These are phyloP conservation scores for Trissolcus basalis DNA, from an alignment of 1,140 invertebrate species.

Conservation along the genomic window DNA sequence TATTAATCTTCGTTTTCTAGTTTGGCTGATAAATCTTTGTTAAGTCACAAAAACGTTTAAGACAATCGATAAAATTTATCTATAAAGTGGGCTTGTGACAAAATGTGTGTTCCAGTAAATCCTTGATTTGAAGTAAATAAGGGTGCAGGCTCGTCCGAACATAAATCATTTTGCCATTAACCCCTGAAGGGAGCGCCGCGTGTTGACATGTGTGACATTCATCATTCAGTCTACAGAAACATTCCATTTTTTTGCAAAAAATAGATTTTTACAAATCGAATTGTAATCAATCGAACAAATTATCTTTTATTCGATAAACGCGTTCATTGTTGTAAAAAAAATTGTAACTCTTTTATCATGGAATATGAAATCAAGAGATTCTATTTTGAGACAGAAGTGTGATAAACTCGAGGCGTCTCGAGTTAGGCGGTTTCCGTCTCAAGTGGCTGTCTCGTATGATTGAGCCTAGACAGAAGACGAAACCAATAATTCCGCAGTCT, in stretches of 20 bases:
- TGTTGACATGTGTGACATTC: slow-evolving; percentile 62
- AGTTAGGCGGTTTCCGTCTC: slow-evolving; percentile 1
- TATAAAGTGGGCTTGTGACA: slow-evolving; percentile 23
- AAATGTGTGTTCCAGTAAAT: slow-evolving; percentile 35
- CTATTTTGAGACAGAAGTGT: slow-evolving; percentile 1
- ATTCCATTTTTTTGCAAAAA: not conserved
- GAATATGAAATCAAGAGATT: not conserved
- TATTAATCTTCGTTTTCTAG: not conserved
- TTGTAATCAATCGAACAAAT: slow-evolving; percentile 6
- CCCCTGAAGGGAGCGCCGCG: slow-evolving; percentile 38
- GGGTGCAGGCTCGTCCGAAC: slow-evolving; percentile 38
- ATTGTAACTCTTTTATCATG: slow-evolving; percentile 5
- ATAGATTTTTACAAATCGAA: slow-evolving; percentile 20
- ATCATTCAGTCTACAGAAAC: slow-evolving; percentile 49
- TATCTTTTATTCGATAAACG: too few species aligned
- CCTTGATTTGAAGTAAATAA: slow-evolving; percentile 49
- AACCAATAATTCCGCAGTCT: slow-evolving; percentile 48
- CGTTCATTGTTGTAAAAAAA: too few species aligned
- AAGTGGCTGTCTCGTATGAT: slow-evolving; percentile 28
- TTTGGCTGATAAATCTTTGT: slow-evolving; percentile 6
- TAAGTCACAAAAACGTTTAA: slow-evolving; percentile 13
- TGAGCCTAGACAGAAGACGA: slow-evolving; percentile 33
- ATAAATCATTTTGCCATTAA: slow-evolving; percentile 59
- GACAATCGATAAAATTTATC: slow-evolving; percentile 44
- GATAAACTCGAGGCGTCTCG: slow-evolving; percentile 1